Evolutionary conservation across 2,797 vertebrate species (phyloP).

Genomic region (Mormyrops attenuatus): DNA sequence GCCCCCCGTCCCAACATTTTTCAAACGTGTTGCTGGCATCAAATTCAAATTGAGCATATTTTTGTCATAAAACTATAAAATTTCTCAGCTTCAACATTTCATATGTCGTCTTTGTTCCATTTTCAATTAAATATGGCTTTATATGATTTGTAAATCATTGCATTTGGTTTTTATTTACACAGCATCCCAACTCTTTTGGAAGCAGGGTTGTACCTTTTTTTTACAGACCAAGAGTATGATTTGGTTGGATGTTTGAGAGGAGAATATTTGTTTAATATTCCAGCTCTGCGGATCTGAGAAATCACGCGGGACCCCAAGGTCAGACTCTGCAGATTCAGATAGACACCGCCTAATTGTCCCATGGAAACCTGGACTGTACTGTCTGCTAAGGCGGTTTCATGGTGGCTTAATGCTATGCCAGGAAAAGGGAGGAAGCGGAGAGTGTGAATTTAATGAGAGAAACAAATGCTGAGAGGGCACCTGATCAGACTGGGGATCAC

Average conservation of each 20-base stretch:
- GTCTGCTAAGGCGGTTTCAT: background rate
- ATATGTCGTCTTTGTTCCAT: background rate
- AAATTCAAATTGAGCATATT: background rate
- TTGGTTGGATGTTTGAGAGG: background rate
- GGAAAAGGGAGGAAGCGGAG: background rate
- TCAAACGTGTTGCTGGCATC: background rate
- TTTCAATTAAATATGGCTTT: background rate
- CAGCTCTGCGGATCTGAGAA: background rate
- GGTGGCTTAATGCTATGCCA: background rate
- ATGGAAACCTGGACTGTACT: background rate
- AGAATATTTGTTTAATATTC: background rate
- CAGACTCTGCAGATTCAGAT: background rate
- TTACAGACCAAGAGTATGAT: background rate
- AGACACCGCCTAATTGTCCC: background rate
- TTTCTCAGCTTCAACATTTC: background rate
- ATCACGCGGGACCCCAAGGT: background rate
- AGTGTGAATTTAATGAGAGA: slow-evolving; percentile 3
- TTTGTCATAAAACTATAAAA: background rate
- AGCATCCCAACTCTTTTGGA: background rate
- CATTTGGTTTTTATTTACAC: background rate
- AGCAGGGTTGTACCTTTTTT: background rate
- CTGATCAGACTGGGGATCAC: background rate
- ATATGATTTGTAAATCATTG: background rate
- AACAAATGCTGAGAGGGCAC: background rate
- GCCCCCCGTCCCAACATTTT: background rate